These are phyloP conservation scores for Cirrhinus mrigala DNA, from an alignment of 2,797 vertebrate genomes.

Conservation along the genomic window DNA sequence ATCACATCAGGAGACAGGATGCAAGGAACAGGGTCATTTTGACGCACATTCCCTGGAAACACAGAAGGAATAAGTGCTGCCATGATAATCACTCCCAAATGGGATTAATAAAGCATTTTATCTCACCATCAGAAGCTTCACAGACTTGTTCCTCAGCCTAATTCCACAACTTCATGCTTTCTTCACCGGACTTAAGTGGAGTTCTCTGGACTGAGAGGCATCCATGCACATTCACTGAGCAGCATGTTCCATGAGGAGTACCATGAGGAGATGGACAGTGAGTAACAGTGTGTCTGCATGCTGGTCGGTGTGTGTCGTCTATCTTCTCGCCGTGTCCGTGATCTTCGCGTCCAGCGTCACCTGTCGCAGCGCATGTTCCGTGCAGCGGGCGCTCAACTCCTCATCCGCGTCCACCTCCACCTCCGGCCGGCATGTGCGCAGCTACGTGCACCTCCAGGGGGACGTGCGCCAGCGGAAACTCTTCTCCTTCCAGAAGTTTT, in stretches of 20 bases:
- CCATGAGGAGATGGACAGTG: slow-evolving; percentile 98
- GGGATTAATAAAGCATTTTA: neutral
- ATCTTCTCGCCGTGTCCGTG: slow-evolving; percentile 17
- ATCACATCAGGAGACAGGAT: slow-evolving; percentile 28
- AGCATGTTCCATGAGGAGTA: slow-evolving; percentile 72
- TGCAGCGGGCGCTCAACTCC: slow-evolving; percentile 23
- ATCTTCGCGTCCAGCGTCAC: neutral
- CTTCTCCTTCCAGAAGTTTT: slow-evolving; percentile 95
- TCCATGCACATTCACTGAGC: slow-evolving; percentile 32
- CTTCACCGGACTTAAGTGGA: neutral
- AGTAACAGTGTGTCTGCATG: slow-evolving; percentile 78
- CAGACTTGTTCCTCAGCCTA: neutral
- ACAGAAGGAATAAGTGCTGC: slow-evolving; percentile 2
- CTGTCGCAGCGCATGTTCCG: slow-evolving; percentile 29
- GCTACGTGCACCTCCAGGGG: slow-evolving; percentile 94
- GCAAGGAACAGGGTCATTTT: slow-evolving; percentile 17
- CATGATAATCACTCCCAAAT: slow-evolving; percentile 12
- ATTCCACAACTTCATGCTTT: slow-evolving; percentile 10
- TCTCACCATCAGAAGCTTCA: slow-evolving; percentile 1
- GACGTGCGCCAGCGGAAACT: slow-evolving; percentile 93
- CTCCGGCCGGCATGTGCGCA: slow-evolving; percentile 90
- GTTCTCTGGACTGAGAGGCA: slow-evolving; percentile 6
- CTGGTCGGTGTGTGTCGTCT: slow-evolving; percentile 26
- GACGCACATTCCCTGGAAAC: slow-evolving; percentile 4
- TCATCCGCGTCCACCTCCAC: neutral